Evolutionary conservation across 1,140 invertebrate species (phyloP), one percentile per base, ranked within the genome.

Genomic region (Helicoverpa armigera): DNA sequence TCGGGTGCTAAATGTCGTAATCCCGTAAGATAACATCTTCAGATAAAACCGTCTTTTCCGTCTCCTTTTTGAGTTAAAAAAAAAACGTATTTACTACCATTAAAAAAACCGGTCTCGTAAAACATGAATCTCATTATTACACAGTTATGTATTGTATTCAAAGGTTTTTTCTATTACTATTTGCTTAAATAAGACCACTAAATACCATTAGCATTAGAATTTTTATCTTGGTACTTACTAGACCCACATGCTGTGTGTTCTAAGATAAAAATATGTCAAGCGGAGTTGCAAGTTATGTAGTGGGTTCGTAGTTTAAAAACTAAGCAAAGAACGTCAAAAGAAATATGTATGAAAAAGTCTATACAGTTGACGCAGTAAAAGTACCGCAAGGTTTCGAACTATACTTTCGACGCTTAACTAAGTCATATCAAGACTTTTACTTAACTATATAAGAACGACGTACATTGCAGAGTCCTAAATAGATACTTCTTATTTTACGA

Each of bases 211-310:
- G 43, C 35, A n/a, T 67, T 67, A 67, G 63, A 67, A 16, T 16
- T 67, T 48, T 67, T 67, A 67, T 67, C 63, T 35, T n/a, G 35
- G 35, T 31, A 67, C 61, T 16, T 43, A 43, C 35, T 43, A 43
- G 35, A 43, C 35, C 35, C 35, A 43, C 35, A 43, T 43, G 35
- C 7, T 48, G 7, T 67, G 35, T 67, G n/a, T 67, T 67, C 2
- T n/a, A 48, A 67, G 63, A 67, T 67, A 67, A 67, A 48, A 67
- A 7, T 58, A 10, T 18, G 63, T 43, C 31, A 67, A 67, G 63
- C 16, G 63, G 5, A 31, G 2, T 16, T 3, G 9, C 10, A 58
- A 11, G 16, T 16, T 3, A 23, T 58, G 16, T 12, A 16, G 16
- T 43, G 16, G 56, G 11, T 58, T 18, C 18, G 16, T 23, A 58